Evolutionary conservation across 2,797 vertebrate genomes (phyloP).

Genomic region (Triplophysa yarkandensis): DNA sequence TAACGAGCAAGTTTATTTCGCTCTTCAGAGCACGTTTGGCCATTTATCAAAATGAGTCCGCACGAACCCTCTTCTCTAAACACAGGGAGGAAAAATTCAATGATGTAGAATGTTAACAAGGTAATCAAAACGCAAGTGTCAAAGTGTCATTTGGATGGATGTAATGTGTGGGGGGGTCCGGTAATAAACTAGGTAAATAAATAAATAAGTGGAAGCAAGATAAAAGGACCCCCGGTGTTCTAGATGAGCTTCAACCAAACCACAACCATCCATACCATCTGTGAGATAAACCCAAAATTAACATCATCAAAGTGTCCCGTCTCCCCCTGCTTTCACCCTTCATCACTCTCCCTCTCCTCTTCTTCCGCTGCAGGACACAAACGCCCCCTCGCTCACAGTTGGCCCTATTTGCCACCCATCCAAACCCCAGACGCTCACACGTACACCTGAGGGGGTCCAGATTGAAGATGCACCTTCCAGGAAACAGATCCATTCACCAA

Average conservation of each 20-base stretch:
- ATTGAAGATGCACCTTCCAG: conserved; percentile 23
- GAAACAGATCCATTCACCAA: conserved; percentile 26
- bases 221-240: conserved; percentile 41
- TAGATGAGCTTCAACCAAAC: conserved; percentile 40
- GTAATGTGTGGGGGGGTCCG: conserved; percentile 22
- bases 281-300: conserved; percentile 44
- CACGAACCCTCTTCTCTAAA: conserved; percentile 12
- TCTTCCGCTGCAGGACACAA: conserved; percentile 34
- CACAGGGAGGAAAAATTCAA: conserved; percentile 11
- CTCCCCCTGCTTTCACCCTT: conserved; percentile 43
- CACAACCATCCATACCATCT: conserved; percentile 50
- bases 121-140: conserved; percentile 35
- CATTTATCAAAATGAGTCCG: conserved; percentile 45
- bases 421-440: neutral
- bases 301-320: conserved; percentile 48
- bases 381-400: conserved; percentile 1
- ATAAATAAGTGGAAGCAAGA: conserved; percentile 29
- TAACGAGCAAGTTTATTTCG: conserved; percentile 33
- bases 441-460: conserved; percentile 35
- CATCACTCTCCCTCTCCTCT: conserved; percentile 29
- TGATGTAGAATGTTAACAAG: conserved; percentile 39
- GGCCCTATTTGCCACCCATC: conserved; percentile 19
- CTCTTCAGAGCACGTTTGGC: conserved; percentile 24
- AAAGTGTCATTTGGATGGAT: conserved; percentile 10
- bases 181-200: conserved; percentile 39